Percentiles rank a stretch among this genome's conserved stretches.
These are phyloP conservation scores for Pampusana beccarii DNA, from an alignment of 2,113 vertebrate species.

Conservation along the genomic window DNA sequence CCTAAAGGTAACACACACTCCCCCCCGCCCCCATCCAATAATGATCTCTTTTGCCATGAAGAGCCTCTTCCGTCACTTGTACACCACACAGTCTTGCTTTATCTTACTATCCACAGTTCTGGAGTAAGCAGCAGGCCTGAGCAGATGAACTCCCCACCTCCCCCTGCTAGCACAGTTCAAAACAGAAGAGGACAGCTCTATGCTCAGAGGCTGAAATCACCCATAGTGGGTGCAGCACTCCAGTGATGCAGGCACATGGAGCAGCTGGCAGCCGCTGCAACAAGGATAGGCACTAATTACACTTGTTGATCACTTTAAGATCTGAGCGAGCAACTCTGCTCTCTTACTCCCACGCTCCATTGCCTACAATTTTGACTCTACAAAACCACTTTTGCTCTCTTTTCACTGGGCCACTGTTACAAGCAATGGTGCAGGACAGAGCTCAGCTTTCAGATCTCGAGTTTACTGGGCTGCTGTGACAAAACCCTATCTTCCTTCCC, in stretches of 20 bases:
- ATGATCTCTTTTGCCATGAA: neutral
- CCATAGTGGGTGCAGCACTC: neutral
- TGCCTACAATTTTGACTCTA: neutral
- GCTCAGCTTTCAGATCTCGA: constrained; percentile 31
- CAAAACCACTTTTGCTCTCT: neutral
- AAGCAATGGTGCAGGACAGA: neutral
- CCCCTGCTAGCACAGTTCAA: neutral
- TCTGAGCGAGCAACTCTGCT: neutral
- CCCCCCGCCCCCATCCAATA: rapidly evolving
- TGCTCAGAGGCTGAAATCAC: neutral
- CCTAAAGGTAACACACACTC: neutral
- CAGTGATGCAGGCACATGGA: neutral
- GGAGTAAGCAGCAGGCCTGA: neutral
- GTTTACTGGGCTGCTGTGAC: neutral
- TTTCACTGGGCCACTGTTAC: neutral
- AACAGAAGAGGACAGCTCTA: neutral
- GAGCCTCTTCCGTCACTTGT: neutral
- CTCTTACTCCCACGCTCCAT: neutral
- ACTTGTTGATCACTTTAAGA: neutral
- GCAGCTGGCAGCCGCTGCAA: neutral
- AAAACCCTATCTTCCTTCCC: neutral
- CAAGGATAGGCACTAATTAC: neutral
- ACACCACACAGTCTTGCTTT: neutral
- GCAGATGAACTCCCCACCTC: neutral
- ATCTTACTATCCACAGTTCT: neutral